Evolutionary conservation across 2,113 vertebrate species (phyloP), one percentile per base, ranked within the genome.

Genomic region (Scolopax mira): DNA sequence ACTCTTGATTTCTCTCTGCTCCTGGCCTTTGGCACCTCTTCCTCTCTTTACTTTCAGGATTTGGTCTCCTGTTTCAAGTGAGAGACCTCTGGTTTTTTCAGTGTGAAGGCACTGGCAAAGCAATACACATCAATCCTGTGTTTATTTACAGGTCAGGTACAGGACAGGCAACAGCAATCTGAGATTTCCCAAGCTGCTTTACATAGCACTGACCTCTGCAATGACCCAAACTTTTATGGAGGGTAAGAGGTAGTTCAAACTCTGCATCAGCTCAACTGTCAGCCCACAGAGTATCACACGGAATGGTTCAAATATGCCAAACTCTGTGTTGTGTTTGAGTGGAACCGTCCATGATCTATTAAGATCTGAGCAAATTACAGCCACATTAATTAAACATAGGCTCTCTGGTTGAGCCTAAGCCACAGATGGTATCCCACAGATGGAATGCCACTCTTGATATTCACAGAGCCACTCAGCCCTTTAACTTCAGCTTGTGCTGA

Each of bases 351-450:
- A 90, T 87, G 94, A 95, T 97, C 94, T 96, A 89, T 95, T 95
- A 95, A 93, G 82, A 93, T 85, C 52, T 75, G 92, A 95, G 90
- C 79, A 96, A 97, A 97, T 97, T 97, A 96, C 82, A 91, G 87
- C 62, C 60, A 88, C 93, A 93, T 97, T 97, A 97, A 97, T 97
- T 97, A 97, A 97, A 97, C 96, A 97, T 91, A 75, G 86, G 70
- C 90, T 96, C 85, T 91, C 66, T 86, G 79, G 95, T 95, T 91
- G 73, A 96, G 92, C 89, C 90, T 89, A 92, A 94, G 93, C 92
- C 90, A 89, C 96, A 97, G 94, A 97, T 97, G 97, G 96, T 62
- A 83, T 94, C 91, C 96, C 93, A 93, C 96, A 97, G 97, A 97
- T 96, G 95, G 96, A 97, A 96, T 90, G 95, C 93, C 92, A 96